Percentiles rank a stretch among this genome's conserved stretches.
Conservation (phyloP, 2,888 invertebrate genomes). For the Polymixis lichenea region DNA sequence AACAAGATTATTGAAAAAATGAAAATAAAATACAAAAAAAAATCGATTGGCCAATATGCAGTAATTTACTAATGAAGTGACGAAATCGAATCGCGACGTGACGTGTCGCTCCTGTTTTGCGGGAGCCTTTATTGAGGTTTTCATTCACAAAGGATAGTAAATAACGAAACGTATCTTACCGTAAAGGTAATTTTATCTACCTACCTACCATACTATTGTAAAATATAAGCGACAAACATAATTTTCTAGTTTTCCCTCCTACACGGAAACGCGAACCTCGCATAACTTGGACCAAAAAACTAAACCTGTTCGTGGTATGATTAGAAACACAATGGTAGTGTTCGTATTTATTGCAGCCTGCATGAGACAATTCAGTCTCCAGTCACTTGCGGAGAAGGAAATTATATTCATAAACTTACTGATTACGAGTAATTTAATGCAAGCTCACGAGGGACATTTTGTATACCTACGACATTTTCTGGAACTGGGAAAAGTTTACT, state of each 20-base stretch:
- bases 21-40: background rate
- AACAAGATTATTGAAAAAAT: background rate
- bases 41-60: background rate
- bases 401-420: slow-evolving; percentile 17
- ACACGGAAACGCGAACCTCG: background rate
- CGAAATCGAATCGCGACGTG: background rate
- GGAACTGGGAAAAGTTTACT: background rate
- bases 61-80: background rate
- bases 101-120: no score
- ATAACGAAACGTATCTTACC: no score
- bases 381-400: slow-evolving; percentile 30
- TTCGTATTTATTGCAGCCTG: slow-evolving; percentile 65
- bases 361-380: slow-evolving; percentile 52
- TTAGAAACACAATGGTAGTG: slow-evolving; percentile 63
- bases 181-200: no score
- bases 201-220: no score
- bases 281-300: slow-evolving; percentile 30
- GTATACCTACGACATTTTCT: background rate
- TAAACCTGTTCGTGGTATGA: slow-evolving; percentile 66
- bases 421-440: slow-evolving; percentile 14
- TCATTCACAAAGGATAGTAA: no score
- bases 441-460: background rate
- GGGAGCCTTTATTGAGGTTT: no score
- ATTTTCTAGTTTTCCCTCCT: background rate
- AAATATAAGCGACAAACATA: background rate